These are phyloP conservation scores for Oncorhynchus masou DNA, from an alignment of 2,113 vertebrate species.

Conservation along the genomic window DNA sequence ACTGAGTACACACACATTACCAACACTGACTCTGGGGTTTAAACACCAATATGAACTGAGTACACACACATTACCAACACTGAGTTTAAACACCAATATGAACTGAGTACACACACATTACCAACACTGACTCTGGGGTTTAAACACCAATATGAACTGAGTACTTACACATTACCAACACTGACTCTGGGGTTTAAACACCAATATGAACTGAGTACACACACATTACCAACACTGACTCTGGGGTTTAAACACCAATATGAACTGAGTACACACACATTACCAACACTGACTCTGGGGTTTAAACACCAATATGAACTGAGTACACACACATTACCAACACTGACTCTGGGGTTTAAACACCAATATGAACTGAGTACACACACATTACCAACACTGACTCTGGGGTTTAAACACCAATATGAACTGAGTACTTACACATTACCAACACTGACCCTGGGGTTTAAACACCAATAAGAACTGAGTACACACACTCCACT, in stretches of 20 bases:
- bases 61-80: constrained; percentile 63
- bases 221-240: too few relatives aligned
- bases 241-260: too few relatives aligned
- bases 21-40: constrained; percentile 68
- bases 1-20: constrained; percentile 43
- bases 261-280: too few relatives aligned
- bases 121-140: constrained; percentile 68
- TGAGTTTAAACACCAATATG: constrained; percentile 42
- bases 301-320: too few relatives aligned
- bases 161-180: constrained; percentile 60
- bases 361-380: too few relatives aligned
- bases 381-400: too few relatives aligned
- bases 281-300: too few relatives aligned
- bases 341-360: too few relatives aligned
- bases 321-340: too few relatives aligned
- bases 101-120: constrained; percentile 39
- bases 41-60: not conserved
- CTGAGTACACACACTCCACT: not conserved
- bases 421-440: not conserved
- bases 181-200: constrained; percentile 59
- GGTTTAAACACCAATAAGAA: constrained; percentile 31
- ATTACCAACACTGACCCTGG: constrained; percentile 72
- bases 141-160: not conserved
- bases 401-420: too few relatives aligned
- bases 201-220: too few relatives aligned